These are phyloP conservation scores for Hyles euphorbiae DNA, from an alignment of 1,140 invertebrate genomes.

Conservation along the genomic window DNA sequence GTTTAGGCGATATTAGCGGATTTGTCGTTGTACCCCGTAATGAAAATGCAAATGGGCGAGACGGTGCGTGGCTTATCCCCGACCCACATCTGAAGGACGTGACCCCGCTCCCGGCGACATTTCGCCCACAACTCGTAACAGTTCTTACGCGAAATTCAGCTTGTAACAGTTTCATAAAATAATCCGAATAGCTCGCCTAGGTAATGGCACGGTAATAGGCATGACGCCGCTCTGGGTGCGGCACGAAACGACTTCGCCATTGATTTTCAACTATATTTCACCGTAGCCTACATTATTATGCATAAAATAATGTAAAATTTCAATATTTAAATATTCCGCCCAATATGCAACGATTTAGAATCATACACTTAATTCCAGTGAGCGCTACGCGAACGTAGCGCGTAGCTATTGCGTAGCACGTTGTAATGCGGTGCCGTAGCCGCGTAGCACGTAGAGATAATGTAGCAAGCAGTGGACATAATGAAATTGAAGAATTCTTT, in stretches of 20 bases:
- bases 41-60: conserved; percentile 66
- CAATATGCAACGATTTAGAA: too few species aligned
- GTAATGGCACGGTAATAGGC: conserved; percentile 5
- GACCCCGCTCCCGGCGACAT: conserved; percentile 31
- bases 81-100: conserved; percentile 69
- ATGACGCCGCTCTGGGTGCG: conserved; percentile 1
- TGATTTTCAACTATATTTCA: too few species aligned
- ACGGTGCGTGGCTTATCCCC: conserved; percentile 68
- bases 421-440: too few species aligned
- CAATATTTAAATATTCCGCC: too few species aligned
- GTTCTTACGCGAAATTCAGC: conserved; percentile 1
- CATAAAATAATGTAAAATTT: too few species aligned
- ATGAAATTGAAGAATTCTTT: too few species aligned
- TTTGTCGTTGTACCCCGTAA: conserved; percentile 24
- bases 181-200: background rate
- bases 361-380: too few species aligned
- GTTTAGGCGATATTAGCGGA: conserved; percentile 10
- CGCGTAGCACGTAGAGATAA: too few species aligned
- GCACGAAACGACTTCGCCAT: background rate
- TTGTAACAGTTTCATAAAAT: background rate
- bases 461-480: too few species aligned
- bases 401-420: too few species aligned
- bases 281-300: too few species aligned
- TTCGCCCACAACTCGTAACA: conserved; percentile 17
- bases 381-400: too few species aligned